These are phyloP conservation scores for Cerceris ruficornis DNA, from an alignment of 2,888 invertebrate genomes.

Conservation along the genomic window DNA sequence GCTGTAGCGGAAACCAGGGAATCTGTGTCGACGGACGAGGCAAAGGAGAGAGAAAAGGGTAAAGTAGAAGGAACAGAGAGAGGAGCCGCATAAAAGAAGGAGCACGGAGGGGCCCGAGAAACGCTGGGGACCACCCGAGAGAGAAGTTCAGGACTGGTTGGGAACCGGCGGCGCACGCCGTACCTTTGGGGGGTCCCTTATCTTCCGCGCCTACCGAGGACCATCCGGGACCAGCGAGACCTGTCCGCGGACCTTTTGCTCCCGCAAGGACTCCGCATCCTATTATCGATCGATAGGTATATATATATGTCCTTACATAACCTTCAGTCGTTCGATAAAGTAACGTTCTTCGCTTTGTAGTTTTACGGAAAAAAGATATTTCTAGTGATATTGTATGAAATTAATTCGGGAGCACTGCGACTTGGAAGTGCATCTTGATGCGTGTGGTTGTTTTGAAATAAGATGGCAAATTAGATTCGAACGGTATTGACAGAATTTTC, in stretches of 20 bases:
- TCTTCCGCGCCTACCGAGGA: slow-evolving; percentile 71
- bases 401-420: no score
- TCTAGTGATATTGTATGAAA: not conserved
- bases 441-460: no score
- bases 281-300: slow-evolving; percentile 71
- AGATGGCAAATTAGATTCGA: no score
- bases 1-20: slow-evolving; percentile 35
- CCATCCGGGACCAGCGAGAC: slow-evolving; percentile 72
- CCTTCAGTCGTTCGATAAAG: not conserved
- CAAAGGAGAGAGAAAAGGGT: slow-evolving; percentile 18
- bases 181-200: slow-evolving; percentile 80
- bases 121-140: slow-evolving; percentile 79
- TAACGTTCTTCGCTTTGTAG: not conserved
- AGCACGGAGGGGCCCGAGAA: slow-evolving; percentile 61
- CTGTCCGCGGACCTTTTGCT: slow-evolving; percentile 61
- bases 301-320: slow-evolving; percentile 42
- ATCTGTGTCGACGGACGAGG: slow-evolving; percentile 21
- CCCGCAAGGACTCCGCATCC: slow-evolving; percentile 65
- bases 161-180: slow-evolving; percentile 78
- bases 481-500: no score
- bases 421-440: no score
- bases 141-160: slow-evolving; percentile 78
- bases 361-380: not conserved
- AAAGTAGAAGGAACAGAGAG: slow-evolving; percentile 42
- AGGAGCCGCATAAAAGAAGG: slow-evolving; percentile 54